A percentile compares a stretch with the other conserved stretches of the same genome.
phyloP scores from a whole-genome alignment of 2,888 invertebrate genomes.

The Pomacea canaliculata region DNA sequence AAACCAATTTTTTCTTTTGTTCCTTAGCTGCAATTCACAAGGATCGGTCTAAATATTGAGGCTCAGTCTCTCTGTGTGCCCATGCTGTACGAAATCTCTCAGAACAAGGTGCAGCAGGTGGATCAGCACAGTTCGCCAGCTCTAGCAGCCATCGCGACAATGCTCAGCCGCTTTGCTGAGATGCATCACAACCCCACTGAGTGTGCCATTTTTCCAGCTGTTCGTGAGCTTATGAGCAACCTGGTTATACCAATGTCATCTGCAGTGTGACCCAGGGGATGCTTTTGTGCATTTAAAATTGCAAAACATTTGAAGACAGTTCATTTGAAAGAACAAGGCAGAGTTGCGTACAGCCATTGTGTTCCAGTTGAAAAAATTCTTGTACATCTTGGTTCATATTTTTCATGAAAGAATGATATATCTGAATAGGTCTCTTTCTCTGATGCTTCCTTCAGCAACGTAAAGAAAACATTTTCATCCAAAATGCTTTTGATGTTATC shows the following conservation, averaged over 20 bases:
- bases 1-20: slow-evolving; percentile 10
- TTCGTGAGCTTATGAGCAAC: slow-evolving; percentile 88
- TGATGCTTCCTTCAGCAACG: too few relatives aligned
- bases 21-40: slow-evolving; percentile 80
- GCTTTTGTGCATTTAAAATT: too few relatives aligned
- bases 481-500: too few relatives aligned
- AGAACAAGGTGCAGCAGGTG: slow-evolving; percentile 74
- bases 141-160: slow-evolving; percentile 51
- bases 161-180: slow-evolving; percentile 67
- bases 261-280: not conserved
- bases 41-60: slow-evolving; percentile 73
- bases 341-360: too few relatives aligned
- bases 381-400: too few relatives aligned
- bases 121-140: slow-evolving; percentile 45
- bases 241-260: slow-evolving; percentile 79
- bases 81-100: slow-evolving; percentile 88
- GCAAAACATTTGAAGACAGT: too few relatives aligned
- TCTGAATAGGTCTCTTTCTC: too few relatives aligned
- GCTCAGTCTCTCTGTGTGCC: slow-evolving; percentile 84
- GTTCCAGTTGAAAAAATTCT: too few relatives aligned
- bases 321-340: too few relatives aligned
- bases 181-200: slow-evolving; percentile 73
- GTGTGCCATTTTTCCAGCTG: slow-evolving; percentile 91
- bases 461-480: too few relatives aligned
- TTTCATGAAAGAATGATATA: too few relatives aligned